Conservation (phyloP, 2,888 invertebrate genomes). For the Diogma glabrata region DNA sequence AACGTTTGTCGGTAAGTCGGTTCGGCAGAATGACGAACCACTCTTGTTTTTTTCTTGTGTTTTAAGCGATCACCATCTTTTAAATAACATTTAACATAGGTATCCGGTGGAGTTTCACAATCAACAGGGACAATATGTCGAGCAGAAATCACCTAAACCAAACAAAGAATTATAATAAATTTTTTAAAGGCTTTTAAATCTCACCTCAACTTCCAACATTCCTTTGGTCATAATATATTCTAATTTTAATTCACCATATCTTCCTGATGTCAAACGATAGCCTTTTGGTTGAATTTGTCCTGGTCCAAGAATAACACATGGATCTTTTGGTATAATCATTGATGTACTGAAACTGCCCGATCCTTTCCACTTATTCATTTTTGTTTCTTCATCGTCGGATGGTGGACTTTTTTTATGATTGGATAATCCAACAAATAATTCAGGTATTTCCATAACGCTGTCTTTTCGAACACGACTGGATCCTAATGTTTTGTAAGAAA, state of each 20-base stretch:
- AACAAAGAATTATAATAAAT: background rate
- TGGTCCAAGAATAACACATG: conserved; percentile 50
- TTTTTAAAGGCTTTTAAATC: conserved; percentile 7
- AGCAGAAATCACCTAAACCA: conserved; percentile 52
- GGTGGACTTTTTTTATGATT: conserved; percentile 44
- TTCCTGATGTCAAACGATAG: conserved; percentile 54
- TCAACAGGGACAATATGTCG: conserved; percentile 56
- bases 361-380: conserved; percentile 29
- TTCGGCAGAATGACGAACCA: conserved; percentile 67
- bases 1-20: conserved; percentile 82
- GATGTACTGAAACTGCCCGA: conserved; percentile 23
- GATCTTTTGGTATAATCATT: conserved; percentile 18
- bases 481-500: conserved; percentile 22
- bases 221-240: conserved; percentile 85
- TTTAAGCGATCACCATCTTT: conserved; percentile 80
- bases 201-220: conserved; percentile 75
- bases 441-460: conserved; percentile 45
- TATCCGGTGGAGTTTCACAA: conserved; percentile 67
- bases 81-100: conserved; percentile 88
- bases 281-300: conserved; percentile 72
- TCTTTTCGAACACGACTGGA: conserved; percentile 42
- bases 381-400: conserved; percentile 39
- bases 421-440: conserved; percentile 35
- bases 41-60: conserved; percentile 84
- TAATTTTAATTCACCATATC: conserved; percentile 72